These are phyloP conservation scores for Haliaeetus leucogaster DNA, from an alignment of 2,113 vertebrate species.

Conservation along the genomic window DNA sequence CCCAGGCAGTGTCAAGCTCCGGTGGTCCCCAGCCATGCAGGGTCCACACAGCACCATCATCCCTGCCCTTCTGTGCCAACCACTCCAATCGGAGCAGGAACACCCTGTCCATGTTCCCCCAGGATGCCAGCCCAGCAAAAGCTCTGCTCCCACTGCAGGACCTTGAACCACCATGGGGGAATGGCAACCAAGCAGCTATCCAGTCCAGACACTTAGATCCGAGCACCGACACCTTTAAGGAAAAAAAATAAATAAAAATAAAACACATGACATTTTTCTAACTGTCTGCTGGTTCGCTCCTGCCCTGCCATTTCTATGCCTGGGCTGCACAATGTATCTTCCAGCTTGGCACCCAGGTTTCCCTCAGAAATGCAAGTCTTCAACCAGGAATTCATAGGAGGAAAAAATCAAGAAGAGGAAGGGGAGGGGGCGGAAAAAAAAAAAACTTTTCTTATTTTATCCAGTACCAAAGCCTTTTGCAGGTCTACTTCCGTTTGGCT, in stretches of 20 bases:
- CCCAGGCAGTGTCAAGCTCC: not conserved
- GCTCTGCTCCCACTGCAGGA: not conserved
- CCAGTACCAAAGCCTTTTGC: not conserved
- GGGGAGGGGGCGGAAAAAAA: not conserved
- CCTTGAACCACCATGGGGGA: fast-evolving
- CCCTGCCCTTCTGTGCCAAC: not conserved
- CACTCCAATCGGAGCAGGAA: not conserved
- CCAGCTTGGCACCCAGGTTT: not conserved
- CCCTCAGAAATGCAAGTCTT: conserved; percentile 23
- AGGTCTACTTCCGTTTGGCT: conserved; percentile 47
- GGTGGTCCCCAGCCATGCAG: fast-evolving
- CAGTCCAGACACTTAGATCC: not conserved
- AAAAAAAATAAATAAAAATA: not conserved
- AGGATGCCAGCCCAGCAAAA: not conserved
- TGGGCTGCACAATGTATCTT: fast-evolving
- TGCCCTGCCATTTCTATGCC: not conserved
- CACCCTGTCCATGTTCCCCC: fast-evolving
- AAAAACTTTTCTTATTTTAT: not conserved
- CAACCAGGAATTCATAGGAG: conserved; percentile 21
- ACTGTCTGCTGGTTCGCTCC: not conserved
- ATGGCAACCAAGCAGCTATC: not conserved
- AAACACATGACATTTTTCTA: not conserved
- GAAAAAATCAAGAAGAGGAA: not conserved
- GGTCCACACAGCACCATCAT: not conserved
- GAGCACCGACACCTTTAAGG: not conserved